Evolutionary conservation across 2,888 invertebrate genomes (phyloP), one percentile per base, ranked within the genome.

Genomic region (Amblyjoppa proteus): DNA sequence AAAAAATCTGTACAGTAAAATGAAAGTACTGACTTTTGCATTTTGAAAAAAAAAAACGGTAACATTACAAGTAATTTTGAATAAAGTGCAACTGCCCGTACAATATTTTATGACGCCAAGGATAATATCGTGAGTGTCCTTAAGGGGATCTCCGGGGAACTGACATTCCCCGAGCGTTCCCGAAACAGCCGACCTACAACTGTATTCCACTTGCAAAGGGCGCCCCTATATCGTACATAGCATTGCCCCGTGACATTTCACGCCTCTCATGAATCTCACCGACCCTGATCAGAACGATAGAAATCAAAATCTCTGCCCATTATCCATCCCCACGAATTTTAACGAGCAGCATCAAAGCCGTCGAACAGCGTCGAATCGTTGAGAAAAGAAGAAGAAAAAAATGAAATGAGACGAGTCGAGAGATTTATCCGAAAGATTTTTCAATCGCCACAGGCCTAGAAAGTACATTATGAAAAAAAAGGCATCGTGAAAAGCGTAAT

Each of bases 101-200:
- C 16, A 45, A 45, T 45, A 16, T 41, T 45, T 28, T 58, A 28
- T 28, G 11, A 25, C 58, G 5, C 11, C 11, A 3, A 7, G 5
- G 25, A 58, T 28, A 61, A 70, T 16, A n/a, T 25, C 58, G 45
- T 25, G 11, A 80, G 9, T 45, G 28, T 49, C 28, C 13, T 58
- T 28, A 11, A 3, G 58, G 58, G 13, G 3, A 13, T 28, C 80
- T 38, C 80, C 9, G 56, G 80, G 56, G 80, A 74, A 53, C 41
- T 73, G 80, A 80, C 80, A 80, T 80, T 80, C 66, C 9, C n/a
- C 3, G 28, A 34, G 41, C 28, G 69, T 38, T 13, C 31, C 20
- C 34, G 13, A 79, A 38, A 31, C 25, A 9, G n/a, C 7, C 28
- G 51, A 28, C 13, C 34, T 28, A 25, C 38, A n/a, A 41, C 28